phyloP scores from a whole-genome alignment of 2,797 vertebrate genomes.

The Falco naumanni region DNA sequence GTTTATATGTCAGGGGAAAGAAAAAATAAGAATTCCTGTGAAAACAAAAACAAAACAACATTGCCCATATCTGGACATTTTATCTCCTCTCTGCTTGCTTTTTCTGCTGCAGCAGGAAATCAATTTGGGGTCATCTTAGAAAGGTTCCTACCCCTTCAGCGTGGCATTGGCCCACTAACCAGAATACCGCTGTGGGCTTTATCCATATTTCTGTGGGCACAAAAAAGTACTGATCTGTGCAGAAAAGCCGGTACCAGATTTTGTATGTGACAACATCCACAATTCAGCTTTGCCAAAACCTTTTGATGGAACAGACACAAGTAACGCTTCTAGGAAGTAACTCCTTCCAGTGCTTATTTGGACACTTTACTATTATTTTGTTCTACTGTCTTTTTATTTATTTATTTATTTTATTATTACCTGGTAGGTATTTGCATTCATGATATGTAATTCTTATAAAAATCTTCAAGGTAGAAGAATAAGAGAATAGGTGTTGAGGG shows the following conservation, averaged over 20 bases:
- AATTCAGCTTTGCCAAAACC: neutral
- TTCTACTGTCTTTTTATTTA: fast-evolving
- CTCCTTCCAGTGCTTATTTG: neutral
- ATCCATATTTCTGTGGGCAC: neutral
- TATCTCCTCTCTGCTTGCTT: neutral
- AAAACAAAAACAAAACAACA: neutral
- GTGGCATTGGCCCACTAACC: neutral
- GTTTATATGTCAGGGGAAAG: conserved; percentile 19
- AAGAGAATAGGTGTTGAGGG: neutral
- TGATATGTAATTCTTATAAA: neutral
- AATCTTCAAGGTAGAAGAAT: neutral
- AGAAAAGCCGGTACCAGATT: neutral
- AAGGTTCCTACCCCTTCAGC: neutral
- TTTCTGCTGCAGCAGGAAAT: neutral
- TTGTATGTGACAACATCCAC: neutral
- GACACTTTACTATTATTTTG: neutral
- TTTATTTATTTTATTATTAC: neutral
- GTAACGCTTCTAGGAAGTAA: neutral
- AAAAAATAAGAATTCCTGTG: conserved; percentile 6
- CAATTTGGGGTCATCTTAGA: neutral
- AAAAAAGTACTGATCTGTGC: neutral
- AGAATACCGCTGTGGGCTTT: neutral
- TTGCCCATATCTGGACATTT: neutral
- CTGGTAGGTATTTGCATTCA: neutral
- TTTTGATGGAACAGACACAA: neutral